Conservation (phyloP, 2,888 invertebrate genomes). For the Xylocampa areola region DNA sequence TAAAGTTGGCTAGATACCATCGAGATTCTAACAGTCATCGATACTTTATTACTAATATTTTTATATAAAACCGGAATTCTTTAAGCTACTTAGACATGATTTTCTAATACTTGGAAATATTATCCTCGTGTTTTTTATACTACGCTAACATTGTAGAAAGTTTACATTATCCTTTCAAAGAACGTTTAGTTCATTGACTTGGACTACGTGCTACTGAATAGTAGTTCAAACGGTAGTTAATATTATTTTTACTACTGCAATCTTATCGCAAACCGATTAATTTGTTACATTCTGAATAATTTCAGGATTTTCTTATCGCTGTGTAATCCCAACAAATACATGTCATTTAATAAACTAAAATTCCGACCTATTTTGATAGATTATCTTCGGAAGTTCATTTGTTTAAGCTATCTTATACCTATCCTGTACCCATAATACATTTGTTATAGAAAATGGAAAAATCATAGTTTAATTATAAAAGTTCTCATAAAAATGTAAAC, state of each 20-base stretch:
- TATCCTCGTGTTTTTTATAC: too few relatives aligned
- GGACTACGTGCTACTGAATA: too few relatives aligned
- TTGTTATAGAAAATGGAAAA: constrained; percentile 23
- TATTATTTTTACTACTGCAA: constrained; percentile 3
- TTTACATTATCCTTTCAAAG: too few relatives aligned
- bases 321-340: constrained; percentile 2
- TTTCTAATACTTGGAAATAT: too few relatives aligned
- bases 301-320: constrained; percentile 2
- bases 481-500: constrained; percentile 48
- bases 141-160: too few relatives aligned
- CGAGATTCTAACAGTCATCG: neutral
- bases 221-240: too few relatives aligned
- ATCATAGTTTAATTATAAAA: constrained; percentile 46
- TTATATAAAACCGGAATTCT: too few relatives aligned
- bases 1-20: neutral
- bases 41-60: neutral
- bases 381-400: neutral
- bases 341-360: neutral
- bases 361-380: constrained; percentile 1
- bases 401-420: constrained; percentile 4
- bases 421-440: neutral
- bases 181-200: too few relatives aligned
- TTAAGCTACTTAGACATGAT: too few relatives aligned
- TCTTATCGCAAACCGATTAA: constrained; percentile 9
- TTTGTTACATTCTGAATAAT: constrained; percentile 1